Base-by-base conservation (phyloP, 2,888 invertebrate species). In the Drosophila paucipuncta region DNA sequence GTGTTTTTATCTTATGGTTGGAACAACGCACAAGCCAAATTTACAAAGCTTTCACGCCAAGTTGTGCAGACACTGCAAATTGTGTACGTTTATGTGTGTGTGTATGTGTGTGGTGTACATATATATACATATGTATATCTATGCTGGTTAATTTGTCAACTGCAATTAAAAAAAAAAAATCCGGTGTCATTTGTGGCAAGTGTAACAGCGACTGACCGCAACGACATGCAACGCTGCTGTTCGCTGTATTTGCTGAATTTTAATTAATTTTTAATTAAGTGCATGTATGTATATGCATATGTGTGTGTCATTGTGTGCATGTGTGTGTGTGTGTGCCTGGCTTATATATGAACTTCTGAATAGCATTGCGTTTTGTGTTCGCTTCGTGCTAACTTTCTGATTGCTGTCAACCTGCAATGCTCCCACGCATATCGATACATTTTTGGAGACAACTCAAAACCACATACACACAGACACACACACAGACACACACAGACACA, bases 211-310 rank as follows among this genome's bases (percentile, higher is more conserved):
- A 62, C 28, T 68, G 70, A 74, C 73, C 78, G 57, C 74, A 78
- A 47, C 60, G 61, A 70, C 60, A 54, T 37, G 52, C 67, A 60
- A 31, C 31, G 50, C 30, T 41, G 60, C 60, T 59, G 30, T 63
- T 41, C 41, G 70, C 30, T 39, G 60, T 60, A 76, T 71, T 80
- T 84, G 69, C 71, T 78, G 77, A 73, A 81, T 76, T 89, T 86
- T 86, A 86, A 86, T 86, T 89, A 89, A 89, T 85, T 89, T 89
- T 89, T 89, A 87, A 86, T 86, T 76, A 79, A 86, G 70, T 89
- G 66, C 67, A 59, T 69, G 65, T 55, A 68, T 39, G 54, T 41
- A 25, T 41, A 41, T 30, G 57, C 63, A 47, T 50, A 25, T n/a
- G 30, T 50, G 68, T 52, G 57, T 53, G 37, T 39, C 41, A 55